These are phyloP conservation scores for Metalampra italica DNA, from an alignment of 2,888 invertebrate genomes.

Conservation along the genomic window DNA sequence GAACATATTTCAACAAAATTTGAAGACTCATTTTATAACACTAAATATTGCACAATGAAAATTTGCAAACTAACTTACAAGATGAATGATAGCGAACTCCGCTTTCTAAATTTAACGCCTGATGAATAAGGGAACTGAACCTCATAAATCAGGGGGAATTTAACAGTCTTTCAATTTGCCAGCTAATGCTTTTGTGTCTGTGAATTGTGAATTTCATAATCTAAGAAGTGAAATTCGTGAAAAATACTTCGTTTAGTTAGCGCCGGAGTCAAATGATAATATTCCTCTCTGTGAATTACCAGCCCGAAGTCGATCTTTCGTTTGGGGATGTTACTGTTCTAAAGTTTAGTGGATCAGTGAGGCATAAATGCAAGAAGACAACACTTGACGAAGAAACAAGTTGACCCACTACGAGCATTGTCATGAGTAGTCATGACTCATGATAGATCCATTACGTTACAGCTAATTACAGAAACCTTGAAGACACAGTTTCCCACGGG, in stretches of 20 bases:
- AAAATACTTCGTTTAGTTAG: slow-evolving; percentile 13
- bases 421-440: no score
- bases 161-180: slow-evolving; percentile 35
- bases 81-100: slow-evolving; percentile 1
- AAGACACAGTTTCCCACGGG: no score
- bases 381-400: no score
- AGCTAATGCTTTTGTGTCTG: slow-evolving; percentile 29
- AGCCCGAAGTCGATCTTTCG: neutral
- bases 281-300: slow-evolving; percentile 24
- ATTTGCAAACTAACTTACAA: neutral
- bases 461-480: no score
- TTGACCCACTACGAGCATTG: no score
- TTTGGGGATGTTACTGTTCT: neutral
- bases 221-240: slow-evolving; percentile 10
- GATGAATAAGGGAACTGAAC: slow-evolving; percentile 9
- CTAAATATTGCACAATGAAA: neutral
- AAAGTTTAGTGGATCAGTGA: neutral
- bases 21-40: neutral
- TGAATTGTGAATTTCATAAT: slow-evolving; percentile 22
- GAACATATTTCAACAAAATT: no score
- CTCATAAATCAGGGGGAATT: slow-evolving; percentile 32
- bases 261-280: slow-evolving; percentile 16
- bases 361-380: no score
- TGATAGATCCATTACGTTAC: no score
- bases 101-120: slow-evolving; percentile 9